A percentile compares a stretch with the other conserved stretches of the same genome.
These are phyloP conservation scores for Scomber scombrus DNA, from an alignment of 2,113 vertebrate genomes.

Conservation along the genomic window DNA sequence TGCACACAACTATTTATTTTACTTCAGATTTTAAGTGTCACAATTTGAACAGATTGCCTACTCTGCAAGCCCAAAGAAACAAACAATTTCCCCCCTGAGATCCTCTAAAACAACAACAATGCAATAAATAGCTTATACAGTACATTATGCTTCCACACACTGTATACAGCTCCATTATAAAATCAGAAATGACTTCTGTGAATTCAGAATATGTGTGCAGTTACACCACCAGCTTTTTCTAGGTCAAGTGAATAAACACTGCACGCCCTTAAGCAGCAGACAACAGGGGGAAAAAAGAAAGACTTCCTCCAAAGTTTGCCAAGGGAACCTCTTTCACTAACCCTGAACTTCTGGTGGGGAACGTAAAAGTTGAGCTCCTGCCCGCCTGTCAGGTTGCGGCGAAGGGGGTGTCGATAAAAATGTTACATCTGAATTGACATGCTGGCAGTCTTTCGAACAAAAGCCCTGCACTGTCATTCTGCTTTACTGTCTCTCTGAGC, in stretches of 20 bases:
- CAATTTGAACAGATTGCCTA: constrained; percentile 9
- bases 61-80: constrained; percentile 4
- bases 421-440: constrained; percentile 78
- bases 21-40: constrained; percentile 1
- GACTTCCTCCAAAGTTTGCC: constrained; percentile 67
- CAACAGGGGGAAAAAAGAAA: constrained; percentile 18
- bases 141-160: constrained; percentile 30
- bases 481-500: constrained; percentile 64
- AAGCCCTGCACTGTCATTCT: constrained; percentile 74
- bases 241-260: constrained; percentile 83
- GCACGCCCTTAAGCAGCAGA: constrained; percentile 57
- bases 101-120: constrained; percentile 35
- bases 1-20: background rate
- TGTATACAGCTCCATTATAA: constrained; percentile 40
- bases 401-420: constrained; percentile 74
- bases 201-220: constrained; percentile 50
- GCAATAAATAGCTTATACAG: constrained; percentile 37
- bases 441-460: constrained; percentile 73
- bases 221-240: constrained; percentile 76
- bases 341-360: constrained; percentile 64
- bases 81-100: constrained; percentile 21
- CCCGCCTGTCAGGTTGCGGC: constrained; percentile 61
- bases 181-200: constrained; percentile 59
- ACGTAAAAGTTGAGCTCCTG: constrained; percentile 64
- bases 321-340: constrained; percentile 69